These are phyloP conservation scores for Idaea straminata DNA, from an alignment of 2,888 invertebrate genomes.

Conservation along the genomic window DNA sequence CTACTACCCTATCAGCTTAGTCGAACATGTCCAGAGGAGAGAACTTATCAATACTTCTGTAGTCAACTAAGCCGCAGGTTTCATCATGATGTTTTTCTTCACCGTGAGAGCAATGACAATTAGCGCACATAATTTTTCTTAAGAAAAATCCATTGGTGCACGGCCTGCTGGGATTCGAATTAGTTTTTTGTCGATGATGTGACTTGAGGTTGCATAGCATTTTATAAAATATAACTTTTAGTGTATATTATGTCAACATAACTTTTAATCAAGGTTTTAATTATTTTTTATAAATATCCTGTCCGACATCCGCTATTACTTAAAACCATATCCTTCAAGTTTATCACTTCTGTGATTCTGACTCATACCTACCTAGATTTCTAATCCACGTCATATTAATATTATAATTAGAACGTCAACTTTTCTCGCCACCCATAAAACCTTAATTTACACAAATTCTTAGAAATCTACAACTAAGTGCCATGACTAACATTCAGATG, in stretches of 20 bases:
- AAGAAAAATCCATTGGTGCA: too few species aligned
- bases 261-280: not conserved
- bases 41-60: too few species aligned
- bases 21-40: too few species aligned
- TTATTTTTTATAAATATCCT: not conserved
- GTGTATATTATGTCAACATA: not conserved
- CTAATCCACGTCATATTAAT: not conserved
- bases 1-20: too few species aligned
- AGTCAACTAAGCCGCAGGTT: too few species aligned
- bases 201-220: too few species aligned
- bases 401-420: not conserved
- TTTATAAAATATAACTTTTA: too few species aligned
- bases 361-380: not conserved
- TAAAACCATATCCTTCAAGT: not conserved
- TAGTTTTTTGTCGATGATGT: too few species aligned
- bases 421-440: not conserved
- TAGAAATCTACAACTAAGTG: conserved; percentile 40
- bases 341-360: not conserved
- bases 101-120: too few species aligned
- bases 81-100: too few species aligned
- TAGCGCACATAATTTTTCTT: too few species aligned
- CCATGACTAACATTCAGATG: conserved; percentile 48
- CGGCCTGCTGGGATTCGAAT: too few species aligned
- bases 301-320: not conserved
- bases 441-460: conserved; percentile 25